Evolutionary conservation across 1,140 invertebrate species (phyloP), one percentile per base, ranked within the genome.

Genomic region (Papilio helenus): DNA sequence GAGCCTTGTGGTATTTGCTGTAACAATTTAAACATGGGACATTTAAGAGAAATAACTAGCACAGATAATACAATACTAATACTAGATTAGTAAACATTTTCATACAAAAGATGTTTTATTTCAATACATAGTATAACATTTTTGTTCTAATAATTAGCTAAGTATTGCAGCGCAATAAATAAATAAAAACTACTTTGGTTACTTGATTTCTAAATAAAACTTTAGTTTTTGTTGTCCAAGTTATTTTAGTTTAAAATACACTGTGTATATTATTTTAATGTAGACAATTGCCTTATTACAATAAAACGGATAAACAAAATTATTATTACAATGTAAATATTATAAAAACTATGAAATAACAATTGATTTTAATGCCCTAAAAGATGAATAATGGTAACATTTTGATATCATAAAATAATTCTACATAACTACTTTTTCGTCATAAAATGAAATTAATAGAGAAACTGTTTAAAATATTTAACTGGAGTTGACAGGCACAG

Each of bases 1-100:
- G 68, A 68, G 79, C 83, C 82, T 85, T 86, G 80, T 81, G 84
- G 83, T 87, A 82, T 82, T 88, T 85, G 80, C 74, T 74, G 80
- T 68, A 72, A 39, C 9, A 44, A 10, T 58, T 77, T 61, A 51
- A 65, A 44, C 23, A 55, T 76, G 73, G 29, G 23, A 39, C 1
- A 34, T 68, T 68, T 3, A 39, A 39, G 34, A 39, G 34, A 39
- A 39, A 39, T 39, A 39, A 39, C 8, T 8, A 7, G 34, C 34
- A 39, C 34, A 39, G 7, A 39, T 39, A 39, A 39, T 34, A 4
- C 34, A 34, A 34, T 39, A 39, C 7, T 39, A 39, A 39, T 39
- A 39, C 34, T 39, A 39, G 34, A 26, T 26, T 12, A 34, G 0
- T 34, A 68, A 68, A 68, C 26, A 68, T 68, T 68, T 68, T 68